Base-by-base conservation (phyloP, 2,888 invertebrate genomes). In the Caradrina clavipalpis region DNA sequence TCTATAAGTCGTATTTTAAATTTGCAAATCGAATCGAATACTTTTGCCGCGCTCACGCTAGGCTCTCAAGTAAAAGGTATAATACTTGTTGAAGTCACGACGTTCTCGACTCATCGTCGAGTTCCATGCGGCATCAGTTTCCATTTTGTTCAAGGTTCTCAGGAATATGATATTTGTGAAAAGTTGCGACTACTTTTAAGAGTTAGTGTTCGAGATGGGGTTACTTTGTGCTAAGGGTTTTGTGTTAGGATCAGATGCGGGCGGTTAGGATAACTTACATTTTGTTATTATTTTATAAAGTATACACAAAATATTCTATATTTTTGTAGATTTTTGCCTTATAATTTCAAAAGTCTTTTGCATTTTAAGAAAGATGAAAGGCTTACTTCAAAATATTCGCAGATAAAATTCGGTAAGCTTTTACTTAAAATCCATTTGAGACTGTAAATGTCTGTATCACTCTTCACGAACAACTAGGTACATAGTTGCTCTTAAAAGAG, bases 111-210 rank as follows among this genome's bases (percentile, higher is more conserved):
- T 22, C 58, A 42, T 50, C 49, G 51, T 64, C 59, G 35, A 26
- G 49, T 78, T 80, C 63, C 50, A 73, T 70, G 64, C 78, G 57
- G 78, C 54, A 69, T 72, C 58, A 54, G 68, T 60, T 71, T 55
- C 51, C 62, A 65, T 70, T 62, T 55, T 57, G 42, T 68, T 61
- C 63, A 61, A 75, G 68, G 68, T 71, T 66, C 57, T 35, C 49
- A 26, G 21, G 42, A 60, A 80, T 57, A 62, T 57, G 65, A 81
- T 73, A 73, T 76, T 80, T 57, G 59, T 56, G n/a, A 26, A 51
- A 55, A 62, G 49, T 65, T 75, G 35, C 22, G 31, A 45, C 61
- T 26, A 56, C 49, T 58, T 69, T 63, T 68, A 47, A 55, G 39
- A 69, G 54, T 64, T 57, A 26, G 13, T 15, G 66, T 19, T 67